phyloP scores from a whole-genome alignment of 2,113 vertebrate genomes.

The Tragelaphus imberbis region DNA sequence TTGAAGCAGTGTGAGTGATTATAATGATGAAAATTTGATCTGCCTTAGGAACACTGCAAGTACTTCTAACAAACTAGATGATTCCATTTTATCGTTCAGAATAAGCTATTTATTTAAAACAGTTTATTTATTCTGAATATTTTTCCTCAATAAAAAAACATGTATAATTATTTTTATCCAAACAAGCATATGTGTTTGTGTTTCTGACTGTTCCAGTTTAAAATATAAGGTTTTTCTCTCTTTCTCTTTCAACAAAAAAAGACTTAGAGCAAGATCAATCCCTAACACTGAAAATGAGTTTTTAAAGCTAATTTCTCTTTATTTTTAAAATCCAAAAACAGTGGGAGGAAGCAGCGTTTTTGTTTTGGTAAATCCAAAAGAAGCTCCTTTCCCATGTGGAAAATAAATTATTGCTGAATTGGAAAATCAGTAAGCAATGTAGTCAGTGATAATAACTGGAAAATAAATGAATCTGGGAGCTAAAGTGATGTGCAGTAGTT shows the following conservation, averaged over 20 bases:
- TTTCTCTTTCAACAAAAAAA: not conserved
- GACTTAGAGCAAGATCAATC: not conserved
- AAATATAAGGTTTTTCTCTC: not conserved
- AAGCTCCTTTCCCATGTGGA: not conserved
- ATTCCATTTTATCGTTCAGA: constrained; percentile 38
- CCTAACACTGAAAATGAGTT: constrained; percentile 45
- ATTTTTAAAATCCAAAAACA: constrained; percentile 23
- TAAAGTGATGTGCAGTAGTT: not conserved
- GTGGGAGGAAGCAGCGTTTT: not conserved
- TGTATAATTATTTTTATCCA: constrained; percentile 59
- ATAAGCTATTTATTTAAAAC: constrained; percentile 15
- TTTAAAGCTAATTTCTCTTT: constrained; percentile 9
- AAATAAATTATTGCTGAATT: constrained; percentile 39
- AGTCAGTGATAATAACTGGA: not conserved
- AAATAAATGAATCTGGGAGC: constrained; percentile 13
- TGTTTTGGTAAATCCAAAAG: not conserved
- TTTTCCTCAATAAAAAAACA: constrained; percentile 39
- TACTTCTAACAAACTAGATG: not conserved
- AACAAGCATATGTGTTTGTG: constrained; percentile 58
- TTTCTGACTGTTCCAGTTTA: constrained; percentile 52
- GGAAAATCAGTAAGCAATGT: constrained; percentile 13
- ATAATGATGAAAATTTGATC: not conserved
- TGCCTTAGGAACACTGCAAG: not conserved
- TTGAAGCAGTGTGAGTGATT: constrained; percentile 12
- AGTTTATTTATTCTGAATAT: constrained; percentile 54